Percentiles rank a stretch among this genome's conserved stretches.
Evolutionary conservation across 1,140 invertebrate species (phyloP).

Genomic region (Nautilus pompilius): DNA sequence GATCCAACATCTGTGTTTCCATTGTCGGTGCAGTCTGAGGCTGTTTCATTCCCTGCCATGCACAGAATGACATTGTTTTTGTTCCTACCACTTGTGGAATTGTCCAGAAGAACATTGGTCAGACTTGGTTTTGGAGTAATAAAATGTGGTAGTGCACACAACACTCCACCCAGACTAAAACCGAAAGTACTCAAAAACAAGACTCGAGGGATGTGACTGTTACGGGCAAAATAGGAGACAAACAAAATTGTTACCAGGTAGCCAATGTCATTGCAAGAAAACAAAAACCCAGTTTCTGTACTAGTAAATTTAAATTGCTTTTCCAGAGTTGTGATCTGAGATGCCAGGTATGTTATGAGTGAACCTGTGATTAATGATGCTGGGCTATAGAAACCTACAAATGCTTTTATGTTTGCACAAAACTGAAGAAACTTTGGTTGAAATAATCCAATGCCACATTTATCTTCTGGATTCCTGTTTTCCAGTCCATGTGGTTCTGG

Average conservation of each 20-base stretch:
- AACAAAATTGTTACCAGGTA: constrained; percentile 20
- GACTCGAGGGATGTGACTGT: constrained; percentile 19
- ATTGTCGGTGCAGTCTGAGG: no score
- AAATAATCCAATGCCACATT: constrained; percentile 7
- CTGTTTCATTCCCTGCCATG: no score
- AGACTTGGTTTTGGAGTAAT: no score
- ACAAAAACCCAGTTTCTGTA: constrained; percentile 23
- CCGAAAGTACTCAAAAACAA: constrained; percentile 18
- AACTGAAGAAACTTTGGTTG: constrained; percentile 8
- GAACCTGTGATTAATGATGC: constrained; percentile 30
- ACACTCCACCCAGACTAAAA: constrained; percentile 26
- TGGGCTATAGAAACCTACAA: constrained; percentile 26
- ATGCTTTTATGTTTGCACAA: constrained; percentile 25
- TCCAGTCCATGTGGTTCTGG: not conserved
- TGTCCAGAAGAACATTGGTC: no score
- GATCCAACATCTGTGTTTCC: no score
- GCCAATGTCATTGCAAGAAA: constrained; percentile 30
- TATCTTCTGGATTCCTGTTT: not conserved
- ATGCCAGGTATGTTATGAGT: constrained; percentile 20
- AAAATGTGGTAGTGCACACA: constrained; percentile 29
- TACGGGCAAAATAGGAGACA: constrained; percentile 18
- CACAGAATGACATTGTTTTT: no score
- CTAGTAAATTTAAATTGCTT: constrained; percentile 30
- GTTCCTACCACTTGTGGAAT: no score
- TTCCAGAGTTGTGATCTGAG: constrained; percentile 29